Evolutionary conservation across 2,888 invertebrate genomes (phyloP), one percentile per base, ranked within the genome.

Genomic region (Acanthococcus lagerstroemiae): DNA sequence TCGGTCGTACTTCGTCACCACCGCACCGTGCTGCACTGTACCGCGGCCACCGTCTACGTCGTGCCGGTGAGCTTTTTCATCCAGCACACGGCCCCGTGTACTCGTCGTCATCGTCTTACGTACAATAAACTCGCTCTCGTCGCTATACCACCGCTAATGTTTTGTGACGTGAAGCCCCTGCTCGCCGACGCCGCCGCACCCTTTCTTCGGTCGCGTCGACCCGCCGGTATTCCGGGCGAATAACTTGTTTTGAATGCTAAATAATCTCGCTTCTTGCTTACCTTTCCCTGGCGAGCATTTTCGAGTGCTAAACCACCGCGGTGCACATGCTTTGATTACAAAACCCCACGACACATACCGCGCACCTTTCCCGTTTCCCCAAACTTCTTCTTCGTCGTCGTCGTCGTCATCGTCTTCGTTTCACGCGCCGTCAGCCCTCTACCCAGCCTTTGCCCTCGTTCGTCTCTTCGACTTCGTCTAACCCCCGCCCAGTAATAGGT

Each of bases 241-340:
- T 65, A 55, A 65, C 65, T 65, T 55, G 65, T 65, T 65, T 55
- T 55, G 65, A 65, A 65, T 65, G 55, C 55, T 65, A 65, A 65
- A 55, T 65, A 65, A 65, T 65, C 55, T 26, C 55, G 55, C 44
- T 46, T 44, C 45, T 65, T 45, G 45, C 65, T 55, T 45, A 55
- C 65, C 65, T 65, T 55, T 65, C 65, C 65, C 65, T 9, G 46
- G 56, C 55, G 65, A 65, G 46, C 55, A 65, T 55, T 65, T 55
- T 55, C 65, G 25, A 46, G 55, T 45, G 48, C 55, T 48, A 65
- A 65, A 65, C 65, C 65, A 45, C 65, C 50, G 63, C 63, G 63
- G 54, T 44, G 65, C 54, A 54, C 55, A 46, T 55, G 55, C 65
- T 65, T 55, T 65, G 65, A 65, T 65, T 65, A 65, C 65, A 55